Conservation (phyloP, 2,113 vertebrate species). For the Pseudorasbora parva region DNA sequence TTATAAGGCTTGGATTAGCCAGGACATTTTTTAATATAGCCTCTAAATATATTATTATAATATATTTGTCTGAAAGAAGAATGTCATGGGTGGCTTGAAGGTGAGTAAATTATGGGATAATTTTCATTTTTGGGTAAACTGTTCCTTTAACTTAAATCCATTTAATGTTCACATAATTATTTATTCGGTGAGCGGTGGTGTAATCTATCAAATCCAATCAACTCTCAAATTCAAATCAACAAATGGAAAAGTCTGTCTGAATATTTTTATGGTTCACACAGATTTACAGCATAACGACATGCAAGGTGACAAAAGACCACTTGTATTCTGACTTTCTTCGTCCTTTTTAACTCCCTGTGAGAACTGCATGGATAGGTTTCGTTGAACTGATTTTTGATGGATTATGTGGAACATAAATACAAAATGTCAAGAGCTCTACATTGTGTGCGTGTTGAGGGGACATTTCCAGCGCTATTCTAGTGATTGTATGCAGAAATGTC, state of each 20-base stretch:
- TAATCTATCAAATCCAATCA: neutral
- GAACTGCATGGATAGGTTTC: constrained; percentile 12
- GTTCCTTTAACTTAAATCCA: neutral
- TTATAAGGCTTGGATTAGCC: too few relatives aligned
- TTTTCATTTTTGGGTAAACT: too few relatives aligned
- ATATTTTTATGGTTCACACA: neutral
- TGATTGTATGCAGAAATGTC: constrained; percentile 54
- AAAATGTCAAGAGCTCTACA: constrained; percentile 50
- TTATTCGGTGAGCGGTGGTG: neutral
- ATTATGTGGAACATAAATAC: constrained; percentile 9
- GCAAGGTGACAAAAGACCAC: neutral
- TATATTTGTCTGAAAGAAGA: too few relatives aligned
- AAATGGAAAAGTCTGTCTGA: neutral
- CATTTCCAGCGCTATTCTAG: constrained; percentile 36
- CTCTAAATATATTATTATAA: too few relatives aligned
- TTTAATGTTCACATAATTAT: neutral
- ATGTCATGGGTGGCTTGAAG: too few relatives aligned
- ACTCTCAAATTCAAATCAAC: too few relatives aligned
- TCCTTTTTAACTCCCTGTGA: neutral
- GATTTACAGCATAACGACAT: neutral
- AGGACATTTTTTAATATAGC: too few relatives aligned
- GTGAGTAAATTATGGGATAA: too few relatives aligned
- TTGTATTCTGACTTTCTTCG: neutral
- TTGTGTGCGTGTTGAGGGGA: constrained; percentile 37
- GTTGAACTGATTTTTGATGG: neutral